Percentiles rank a stretch among this genome's conserved stretches.
Evolutionary conservation across 1,140 invertebrate genomes (phyloP).

Genomic region (Caenorhabditis elegans): DNA sequence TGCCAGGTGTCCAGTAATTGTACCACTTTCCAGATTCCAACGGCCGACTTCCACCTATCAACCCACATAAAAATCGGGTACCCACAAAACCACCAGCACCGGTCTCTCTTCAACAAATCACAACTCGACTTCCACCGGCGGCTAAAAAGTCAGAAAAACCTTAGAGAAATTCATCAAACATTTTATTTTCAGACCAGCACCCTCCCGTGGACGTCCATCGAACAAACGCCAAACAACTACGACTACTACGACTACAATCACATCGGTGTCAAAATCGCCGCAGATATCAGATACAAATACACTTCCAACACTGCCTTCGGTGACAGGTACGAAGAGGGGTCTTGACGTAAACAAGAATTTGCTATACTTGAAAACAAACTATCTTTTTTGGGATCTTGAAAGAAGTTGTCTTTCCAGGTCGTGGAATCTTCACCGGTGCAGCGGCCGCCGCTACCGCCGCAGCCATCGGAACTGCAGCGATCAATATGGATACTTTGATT

Average conservation of each 20-base stretch:
- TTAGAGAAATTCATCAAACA: not conserved
- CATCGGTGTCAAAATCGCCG: not conserved
- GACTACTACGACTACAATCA: not conserved
- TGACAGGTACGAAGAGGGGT: slow-evolving; percentile 12
- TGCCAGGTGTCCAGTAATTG: too few species aligned
- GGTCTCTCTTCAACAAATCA: not conserved
- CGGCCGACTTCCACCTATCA: slow-evolving; percentile 26
- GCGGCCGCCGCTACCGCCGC: slow-evolving; percentile 1
- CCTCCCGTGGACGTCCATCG: not conserved
- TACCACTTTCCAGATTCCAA: slow-evolving; percentile 29
- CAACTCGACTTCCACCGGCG: not conserved
- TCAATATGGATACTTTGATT: not conserved
- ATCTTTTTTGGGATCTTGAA: too few species aligned
- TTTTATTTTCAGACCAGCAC: not conserved
- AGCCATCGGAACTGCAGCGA: not conserved
- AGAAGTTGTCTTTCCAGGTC: too few species aligned
- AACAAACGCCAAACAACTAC: not conserved
- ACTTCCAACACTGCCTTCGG: not conserved
- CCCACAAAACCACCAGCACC: not conserved
- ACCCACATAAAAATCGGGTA: not conserved
- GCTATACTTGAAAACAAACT: too few species aligned
- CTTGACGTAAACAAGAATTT: not conserved
- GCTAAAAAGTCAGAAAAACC: not conserved
- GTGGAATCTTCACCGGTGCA: slow-evolving; percentile 17
- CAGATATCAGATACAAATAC: not conserved